Percentiles rank a stretch among this genome's conserved stretches.
These are phyloP conservation scores for Colletes collaris DNA, from an alignment of 2,888 invertebrate species.

Conservation along the genomic window DNA sequence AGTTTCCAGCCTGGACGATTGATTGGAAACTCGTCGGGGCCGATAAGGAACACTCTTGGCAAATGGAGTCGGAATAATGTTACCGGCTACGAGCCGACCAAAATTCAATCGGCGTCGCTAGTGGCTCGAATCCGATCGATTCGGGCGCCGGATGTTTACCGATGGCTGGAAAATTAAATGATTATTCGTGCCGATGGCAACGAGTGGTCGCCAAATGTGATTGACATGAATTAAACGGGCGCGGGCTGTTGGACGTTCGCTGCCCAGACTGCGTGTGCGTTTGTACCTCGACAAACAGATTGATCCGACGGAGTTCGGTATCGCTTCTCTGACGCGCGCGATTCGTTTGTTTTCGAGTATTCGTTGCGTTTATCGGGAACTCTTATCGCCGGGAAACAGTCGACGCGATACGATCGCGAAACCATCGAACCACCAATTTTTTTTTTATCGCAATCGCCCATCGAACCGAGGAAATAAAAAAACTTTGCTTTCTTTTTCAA, in stretches of 20 bases:
- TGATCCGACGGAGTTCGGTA: neutral
- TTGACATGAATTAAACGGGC: conserved; percentile 5
- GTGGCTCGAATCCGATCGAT: neutral
- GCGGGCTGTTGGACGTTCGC: neutral
- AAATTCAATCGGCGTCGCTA: conserved; percentile 8
- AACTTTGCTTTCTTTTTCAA: too few relatives aligned
- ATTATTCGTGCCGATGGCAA: conserved; percentile 2
- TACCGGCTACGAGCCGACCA: neutral
- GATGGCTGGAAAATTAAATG: conserved; percentile 7
- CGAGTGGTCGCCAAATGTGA: conserved; percentile 9
- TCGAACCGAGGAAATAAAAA: too few relatives aligned
- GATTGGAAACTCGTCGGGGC: neutral
- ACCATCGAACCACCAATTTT: too few relatives aligned
- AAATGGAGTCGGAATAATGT: neutral
- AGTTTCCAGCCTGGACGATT: neutral
- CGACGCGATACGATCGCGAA: neutral
- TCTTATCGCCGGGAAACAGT: neutral
- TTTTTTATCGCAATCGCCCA: too few relatives aligned
- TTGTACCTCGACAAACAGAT: neutral
- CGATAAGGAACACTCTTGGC: neutral
- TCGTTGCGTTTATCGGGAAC: neutral
- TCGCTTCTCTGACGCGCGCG: neutral
- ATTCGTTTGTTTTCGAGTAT: neutral
- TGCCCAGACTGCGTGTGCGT: neutral
- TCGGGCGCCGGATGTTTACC: conserved; percentile 7